Evolutionary conservation across 2,888 invertebrate genomes (phyloP), one percentile per base, ranked within the genome.

Genomic region (Drosophila infuscata): DNA sequence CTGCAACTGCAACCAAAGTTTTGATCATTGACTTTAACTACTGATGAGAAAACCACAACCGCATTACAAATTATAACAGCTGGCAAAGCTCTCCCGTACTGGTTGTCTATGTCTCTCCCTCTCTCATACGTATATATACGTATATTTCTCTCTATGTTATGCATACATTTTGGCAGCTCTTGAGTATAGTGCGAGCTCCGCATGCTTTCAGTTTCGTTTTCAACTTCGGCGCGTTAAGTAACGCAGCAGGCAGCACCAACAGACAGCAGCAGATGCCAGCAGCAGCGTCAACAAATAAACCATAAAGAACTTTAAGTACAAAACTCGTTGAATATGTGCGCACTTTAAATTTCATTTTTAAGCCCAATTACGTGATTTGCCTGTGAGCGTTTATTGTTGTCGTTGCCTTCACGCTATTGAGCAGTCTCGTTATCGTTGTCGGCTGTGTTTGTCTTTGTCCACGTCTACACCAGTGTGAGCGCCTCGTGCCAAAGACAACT

Each of bases 161-260:
- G 68, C 33, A 57, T 56, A 70, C 82, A 69, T 75, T 77, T 76
- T 63, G 70, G 70, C 69, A 77, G 80, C 80, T 83, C 76, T 83
- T 73, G 73, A 46, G 70, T 59, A 59, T 41, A 53, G 62, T 62
- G 74, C 48, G 68, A 70, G 67, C 65, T 51, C 63, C 35, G 76
- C 58, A 74, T 72, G 82, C 82, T 89, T 91, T 91, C 91, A 91
- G 91, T 91, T 91, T 91, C 91, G 84, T 86, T 91, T 90, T 89
- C 62, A 78, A 72, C 86, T 83, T 86, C 81, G 88, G 61, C 83
- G 84, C 76, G 89, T 76, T 64, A 70, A 80, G 87, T 82, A 86
- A 41, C 20, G 25, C 29, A 25, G 8, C 41, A n/a, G 25, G 25
- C 25, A 25, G 25, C 25, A 41, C 3, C 17, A 41, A 15, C 11